Conservation (phyloP, 2,888 invertebrate genomes). For the Limnephilus lunatus region DNA sequence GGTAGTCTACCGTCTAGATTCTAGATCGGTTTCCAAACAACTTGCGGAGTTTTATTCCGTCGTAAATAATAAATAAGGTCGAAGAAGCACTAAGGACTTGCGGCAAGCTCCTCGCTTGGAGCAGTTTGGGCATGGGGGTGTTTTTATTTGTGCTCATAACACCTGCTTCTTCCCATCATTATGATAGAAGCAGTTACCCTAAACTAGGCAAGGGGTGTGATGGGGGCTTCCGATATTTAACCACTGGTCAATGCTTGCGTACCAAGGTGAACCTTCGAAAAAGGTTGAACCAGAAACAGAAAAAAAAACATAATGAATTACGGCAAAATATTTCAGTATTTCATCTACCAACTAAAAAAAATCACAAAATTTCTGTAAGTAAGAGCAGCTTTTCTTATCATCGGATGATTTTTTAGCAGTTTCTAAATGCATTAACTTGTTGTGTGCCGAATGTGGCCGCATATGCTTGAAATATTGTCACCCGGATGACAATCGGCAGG, state of each 20-base stretch:
- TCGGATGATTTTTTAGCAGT: neutral
- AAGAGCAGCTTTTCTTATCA: neutral
- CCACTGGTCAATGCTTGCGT: neutral
- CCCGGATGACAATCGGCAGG: too few species aligned
- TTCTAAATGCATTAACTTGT: too few species aligned
- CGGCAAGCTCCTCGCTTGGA: neutral
- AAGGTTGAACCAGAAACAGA: neutral
- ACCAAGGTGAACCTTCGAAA: neutral
- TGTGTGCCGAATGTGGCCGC: too few species aligned
- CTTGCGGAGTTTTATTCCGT: slow-evolving; percentile 25
- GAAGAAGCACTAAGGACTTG: slow-evolving; percentile 11
- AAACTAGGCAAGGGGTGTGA: slow-evolving; percentile 27
- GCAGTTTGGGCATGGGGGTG: slow-evolving; percentile 39
- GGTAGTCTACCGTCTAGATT: neutral
- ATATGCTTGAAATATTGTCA: too few species aligned
- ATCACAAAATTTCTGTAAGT: too few species aligned
- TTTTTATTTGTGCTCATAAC: slow-evolving; percentile 51
- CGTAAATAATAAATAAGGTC: slow-evolving; percentile 40
- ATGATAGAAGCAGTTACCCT: slow-evolving; percentile 56
- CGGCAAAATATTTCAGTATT: too few species aligned
- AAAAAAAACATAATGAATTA: neutral
- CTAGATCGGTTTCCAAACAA: slow-evolving; percentile 24
- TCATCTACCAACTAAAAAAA: too few species aligned
- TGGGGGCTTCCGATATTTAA: slow-evolving; percentile 19
- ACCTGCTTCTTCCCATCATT: slow-evolving; percentile 61